These are phyloP conservation scores for Aphaenogaster ashmeadi DNA, from an alignment of 1,140 invertebrate species.

Conservation along the genomic window DNA sequence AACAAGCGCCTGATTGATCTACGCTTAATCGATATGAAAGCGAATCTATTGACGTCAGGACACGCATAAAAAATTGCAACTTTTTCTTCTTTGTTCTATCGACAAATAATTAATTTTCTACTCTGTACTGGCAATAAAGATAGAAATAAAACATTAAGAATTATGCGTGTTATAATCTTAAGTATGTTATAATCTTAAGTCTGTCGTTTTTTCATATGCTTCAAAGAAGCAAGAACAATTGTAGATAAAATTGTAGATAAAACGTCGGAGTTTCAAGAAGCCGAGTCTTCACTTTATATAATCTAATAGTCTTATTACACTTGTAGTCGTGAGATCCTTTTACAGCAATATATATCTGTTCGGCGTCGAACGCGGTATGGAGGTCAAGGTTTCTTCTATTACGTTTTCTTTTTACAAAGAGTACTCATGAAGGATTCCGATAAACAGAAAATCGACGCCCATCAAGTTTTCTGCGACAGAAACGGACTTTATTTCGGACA, in stretches of 20 bases:
- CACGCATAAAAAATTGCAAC: background rate
- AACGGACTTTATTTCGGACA: background rate
- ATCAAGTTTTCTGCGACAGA: background rate
- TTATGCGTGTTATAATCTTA: background rate
- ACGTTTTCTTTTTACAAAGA: background rate
- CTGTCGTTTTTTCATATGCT: background rate
- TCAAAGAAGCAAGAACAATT: background rate
- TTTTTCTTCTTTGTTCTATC: background rate
- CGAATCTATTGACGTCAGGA: constrained; percentile 6
- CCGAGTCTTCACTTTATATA: background rate
- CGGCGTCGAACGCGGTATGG: background rate
- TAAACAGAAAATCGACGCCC: constrained; percentile 11
- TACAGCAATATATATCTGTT: background rate
- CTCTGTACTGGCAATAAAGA: background rate
- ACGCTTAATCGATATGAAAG: background rate
- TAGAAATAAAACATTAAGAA: background rate
- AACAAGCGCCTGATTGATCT: constrained; percentile 53
- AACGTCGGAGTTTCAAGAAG: background rate
- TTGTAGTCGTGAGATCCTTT: background rate
- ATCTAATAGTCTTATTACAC: background rate
- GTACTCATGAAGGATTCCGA: background rate
- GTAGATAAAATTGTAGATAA: background rate
- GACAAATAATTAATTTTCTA: background rate
- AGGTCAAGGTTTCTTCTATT: constrained; percentile 13
- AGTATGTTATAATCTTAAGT: background rate